phyloP scores from a whole-genome alignment of 2,888 invertebrate genomes.

The Sinotaia quadrata region DNA sequence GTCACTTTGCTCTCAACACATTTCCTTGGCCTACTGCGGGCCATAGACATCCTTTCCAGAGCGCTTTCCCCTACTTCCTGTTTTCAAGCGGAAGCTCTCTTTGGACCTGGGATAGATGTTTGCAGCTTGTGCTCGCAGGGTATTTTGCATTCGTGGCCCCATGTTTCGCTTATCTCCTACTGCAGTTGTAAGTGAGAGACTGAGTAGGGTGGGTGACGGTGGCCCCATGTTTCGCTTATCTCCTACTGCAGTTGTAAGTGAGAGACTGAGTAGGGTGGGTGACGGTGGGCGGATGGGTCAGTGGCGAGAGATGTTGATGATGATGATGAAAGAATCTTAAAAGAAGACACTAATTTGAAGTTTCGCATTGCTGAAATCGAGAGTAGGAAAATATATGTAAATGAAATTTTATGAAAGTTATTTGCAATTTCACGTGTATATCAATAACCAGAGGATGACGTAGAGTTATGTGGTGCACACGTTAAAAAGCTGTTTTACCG shows the following conservation, averaged over 20 bases:
- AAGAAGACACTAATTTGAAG: neutral
- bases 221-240: too few species aligned
- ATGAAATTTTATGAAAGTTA: too few species aligned
- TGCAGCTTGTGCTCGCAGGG: too few species aligned
- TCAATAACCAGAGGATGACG: too few species aligned
- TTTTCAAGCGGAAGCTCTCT: too few species aligned
- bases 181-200: conserved; percentile 4
- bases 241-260: too few species aligned
- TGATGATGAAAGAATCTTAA: neutral
- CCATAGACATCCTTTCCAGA: neutral
- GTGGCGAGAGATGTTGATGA: neutral
- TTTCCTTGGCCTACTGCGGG: neutral
- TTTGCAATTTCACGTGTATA: too few species aligned
- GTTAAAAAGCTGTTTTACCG: too few species aligned
- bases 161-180: conserved; percentile 16
- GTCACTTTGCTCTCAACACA: neutral
- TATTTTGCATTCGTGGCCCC: too few species aligned
- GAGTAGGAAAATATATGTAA: too few species aligned
- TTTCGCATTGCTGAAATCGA: conserved; percentile 1
- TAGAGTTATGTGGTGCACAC: too few species aligned
- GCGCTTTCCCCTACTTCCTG: neutral
- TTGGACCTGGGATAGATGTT: too few species aligned
- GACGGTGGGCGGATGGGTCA: neutral
- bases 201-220: neutral
- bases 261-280: neutral